Base-by-base conservation (phyloP, 2,797 vertebrate genomes). In the Spatula clypeata region DNA sequence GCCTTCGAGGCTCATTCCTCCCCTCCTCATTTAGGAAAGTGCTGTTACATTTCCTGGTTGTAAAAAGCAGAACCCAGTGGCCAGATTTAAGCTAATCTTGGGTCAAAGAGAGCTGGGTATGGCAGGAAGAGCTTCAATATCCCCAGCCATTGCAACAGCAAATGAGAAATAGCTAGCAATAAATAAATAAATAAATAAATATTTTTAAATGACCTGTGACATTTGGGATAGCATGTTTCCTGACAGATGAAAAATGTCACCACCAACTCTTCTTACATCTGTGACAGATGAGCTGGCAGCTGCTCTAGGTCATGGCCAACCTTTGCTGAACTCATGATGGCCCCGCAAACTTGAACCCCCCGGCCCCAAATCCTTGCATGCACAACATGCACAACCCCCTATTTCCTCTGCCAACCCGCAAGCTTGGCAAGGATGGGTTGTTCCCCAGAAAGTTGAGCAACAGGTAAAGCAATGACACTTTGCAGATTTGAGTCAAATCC, bases 231-330 rank as follows among this genome's bases (percentile, higher is more conserved):
- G n/a, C 0, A 0, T 34, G 24, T 81, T 89, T 62, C 74, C 60
- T 92, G 91, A 93, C 80, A 92, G 83, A 7, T 66, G 79, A 92
- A 94, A 96, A 96, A 92, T 81, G 51, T 73, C 93, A 94, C 86
- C 79, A 84, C 8, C 62, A 70, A 5, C 17, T 53, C 55, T 38
- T 31, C 47, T 51, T 44, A 53, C 31, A 64, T 34, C 83, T 2
- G 0, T 70, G 77, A 88, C 74, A 94, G 49, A 91, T 44, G 62
- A 84, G 76, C 67, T 94, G 80, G 92, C 40, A 88, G 31, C 72
- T 72, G 84, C 84, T 77, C n/a, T 21, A 58, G 92, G 94, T 71
- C 92, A 87, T 79, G 76, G 74, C 19, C 86, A 93, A 74, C 88
- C 94, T 95, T 82, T 77, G 77, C 64, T 91, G 70, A 94, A 75